Percentiles rank a stretch among this genome's conserved stretches.
These are phyloP conservation scores for Peribatodes rhomboidaria DNA, from an alignment of 2,888 invertebrate genomes.

Conservation along the genomic window DNA sequence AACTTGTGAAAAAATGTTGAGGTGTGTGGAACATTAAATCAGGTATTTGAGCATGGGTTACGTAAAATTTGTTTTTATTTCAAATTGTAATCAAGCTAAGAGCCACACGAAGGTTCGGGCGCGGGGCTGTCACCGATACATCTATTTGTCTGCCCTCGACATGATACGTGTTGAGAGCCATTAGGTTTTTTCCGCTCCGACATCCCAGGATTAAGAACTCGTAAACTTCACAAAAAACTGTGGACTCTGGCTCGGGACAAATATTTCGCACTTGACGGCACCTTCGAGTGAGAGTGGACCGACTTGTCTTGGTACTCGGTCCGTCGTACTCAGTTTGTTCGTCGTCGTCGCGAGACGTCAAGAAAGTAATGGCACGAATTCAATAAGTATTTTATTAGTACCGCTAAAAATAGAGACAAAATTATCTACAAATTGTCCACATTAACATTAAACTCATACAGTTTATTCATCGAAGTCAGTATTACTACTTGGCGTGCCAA, in stretches of 20 bases:
- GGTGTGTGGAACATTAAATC: no score
- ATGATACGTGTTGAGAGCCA: constrained; percentile 59
- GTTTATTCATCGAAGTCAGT: constrained; percentile 33
- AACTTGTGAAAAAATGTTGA: no score
- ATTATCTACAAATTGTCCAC: constrained; percentile 8
- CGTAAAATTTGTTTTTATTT: not conserved
- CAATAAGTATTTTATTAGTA: not conserved
- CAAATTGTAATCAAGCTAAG: constrained; percentile 29
- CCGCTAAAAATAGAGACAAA: constrained; percentile 3
- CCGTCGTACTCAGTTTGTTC: no score
- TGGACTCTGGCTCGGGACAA: constrained; percentile 43
- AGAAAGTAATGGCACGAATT: not conserved
- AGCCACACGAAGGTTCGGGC: constrained; percentile 29
- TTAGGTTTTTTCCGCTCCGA: constrained; percentile 53
- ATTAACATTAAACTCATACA: constrained; percentile 4
- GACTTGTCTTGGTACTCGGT: constrained; percentile 37
- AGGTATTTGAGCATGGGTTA: no score
- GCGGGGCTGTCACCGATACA: constrained; percentile 37
- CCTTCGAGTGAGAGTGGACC: constrained; percentile 28
- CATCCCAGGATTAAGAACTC: constrained; percentile 56
- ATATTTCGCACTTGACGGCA: constrained; percentile 63
- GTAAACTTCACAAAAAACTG: constrained; percentile 56
- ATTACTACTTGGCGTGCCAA: constrained; percentile 38
- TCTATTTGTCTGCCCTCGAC: constrained; percentile 44
- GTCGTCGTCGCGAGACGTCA: no score